phyloP scores from a whole-genome alignment of 2,888 invertebrate species.

The Dynastes tityus region DNA sequence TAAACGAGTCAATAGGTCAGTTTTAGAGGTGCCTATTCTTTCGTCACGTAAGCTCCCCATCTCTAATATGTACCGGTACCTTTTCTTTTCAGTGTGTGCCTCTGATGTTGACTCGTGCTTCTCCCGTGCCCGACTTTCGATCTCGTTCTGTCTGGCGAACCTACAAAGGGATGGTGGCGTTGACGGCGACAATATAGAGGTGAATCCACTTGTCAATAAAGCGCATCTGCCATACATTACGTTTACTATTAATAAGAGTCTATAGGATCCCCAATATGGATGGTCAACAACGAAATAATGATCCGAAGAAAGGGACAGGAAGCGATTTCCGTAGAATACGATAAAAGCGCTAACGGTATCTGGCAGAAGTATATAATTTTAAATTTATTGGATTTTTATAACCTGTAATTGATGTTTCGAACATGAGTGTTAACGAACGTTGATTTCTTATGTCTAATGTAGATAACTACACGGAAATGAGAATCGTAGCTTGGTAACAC shows the following conservation, averaged over 20 bases:
- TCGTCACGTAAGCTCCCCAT: not conserved
- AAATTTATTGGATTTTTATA: constrained; percentile 44
- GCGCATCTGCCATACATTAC: constrained; percentile 49
- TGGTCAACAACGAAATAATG: constrained; percentile 38
- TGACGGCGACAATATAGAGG: constrained; percentile 46
- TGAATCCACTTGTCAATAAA: constrained; percentile 50
- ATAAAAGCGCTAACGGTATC: constrained; percentile 34
- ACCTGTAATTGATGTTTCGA: constrained; percentile 1
- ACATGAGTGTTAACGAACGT: not conserved
- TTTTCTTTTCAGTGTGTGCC: constrained; percentile 18
- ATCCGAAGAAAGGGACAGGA: constrained; percentile 45
- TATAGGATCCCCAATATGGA: constrained; percentile 22
- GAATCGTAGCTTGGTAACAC: not conserved
- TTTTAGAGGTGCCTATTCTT: too few relatives aligned
- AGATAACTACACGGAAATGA: not conserved
- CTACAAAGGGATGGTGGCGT: constrained; percentile 52
- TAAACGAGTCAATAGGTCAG: too few relatives aligned
- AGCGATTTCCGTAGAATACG: constrained; percentile 27
- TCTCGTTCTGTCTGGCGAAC: constrained; percentile 56
- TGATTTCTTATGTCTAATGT: not conserved
- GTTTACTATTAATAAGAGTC: constrained; percentile 43
- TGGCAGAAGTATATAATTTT: constrained; percentile 27
- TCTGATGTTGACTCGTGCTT: constrained; percentile 47
- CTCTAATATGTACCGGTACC: constrained; percentile 17
- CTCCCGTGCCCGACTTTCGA: constrained; percentile 58